Conservation (phyloP, 2,797 vertebrate species). For the Coreius guichenoti region DNA sequence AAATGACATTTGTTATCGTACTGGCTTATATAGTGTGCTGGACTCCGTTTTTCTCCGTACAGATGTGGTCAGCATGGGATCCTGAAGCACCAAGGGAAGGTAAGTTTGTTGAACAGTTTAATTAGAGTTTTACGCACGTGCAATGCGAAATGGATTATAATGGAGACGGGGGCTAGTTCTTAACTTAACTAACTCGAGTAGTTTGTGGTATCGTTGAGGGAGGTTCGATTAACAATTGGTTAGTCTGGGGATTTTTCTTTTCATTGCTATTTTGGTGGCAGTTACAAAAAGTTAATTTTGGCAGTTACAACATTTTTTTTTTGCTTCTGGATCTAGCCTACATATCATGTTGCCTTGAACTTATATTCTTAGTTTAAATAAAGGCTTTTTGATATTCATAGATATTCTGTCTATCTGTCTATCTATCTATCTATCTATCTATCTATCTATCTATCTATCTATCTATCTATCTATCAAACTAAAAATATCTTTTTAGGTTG, state of each 20-base stretch:
- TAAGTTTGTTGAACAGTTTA: conserved; percentile 67
- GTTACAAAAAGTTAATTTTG: not conserved
- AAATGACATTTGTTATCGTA: conserved; percentile 98
- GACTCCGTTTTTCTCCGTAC: conserved; percentile 98
- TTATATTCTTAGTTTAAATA: not conserved
- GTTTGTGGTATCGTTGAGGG: not conserved
- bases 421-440: too few species aligned
- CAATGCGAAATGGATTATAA: not conserved
- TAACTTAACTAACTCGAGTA: not conserved
- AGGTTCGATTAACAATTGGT: not conserved
- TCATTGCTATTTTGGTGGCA: not conserved
- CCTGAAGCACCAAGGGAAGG: conserved; percentile 91
- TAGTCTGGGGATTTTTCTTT: not conserved
- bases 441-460: too few species aligned
- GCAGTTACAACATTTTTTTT: too few species aligned
- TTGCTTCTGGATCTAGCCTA: not conserved
- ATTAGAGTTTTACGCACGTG: not conserved
- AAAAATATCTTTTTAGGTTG: not conserved
- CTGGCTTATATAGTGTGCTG: conserved; percentile 95
- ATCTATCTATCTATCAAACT: not conserved
- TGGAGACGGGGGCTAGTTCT: not conserved
- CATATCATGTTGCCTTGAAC: not conserved
- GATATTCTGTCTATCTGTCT: too few species aligned
- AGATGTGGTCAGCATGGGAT: conserved; percentile 99
- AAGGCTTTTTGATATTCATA: too few species aligned